These are phyloP conservation scores for human DNA, from an alignment of 2,113 vertebrate species.

Conservation along the genomic window GRCh38 chr12:98832501-98833000, in stretches of 20 bases:
- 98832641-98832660: not conserved
- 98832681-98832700: not conserved
- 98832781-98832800: not conserved
- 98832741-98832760: rapidly evolving
- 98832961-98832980: not conserved
- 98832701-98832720: not conserved
- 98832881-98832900: not conserved
- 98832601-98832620: not conserved
- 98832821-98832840: not conserved
- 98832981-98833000: no score
- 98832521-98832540: not conserved
- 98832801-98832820: not conserved
- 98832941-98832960: not conserved
- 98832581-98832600: not conserved
- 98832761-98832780: no score
- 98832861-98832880: not conserved
- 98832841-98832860: not conserved
- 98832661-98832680: not conserved
- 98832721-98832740: not conserved
- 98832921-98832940: not conserved
- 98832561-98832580: not conserved
- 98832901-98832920: not conserved
- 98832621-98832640: not conserved
- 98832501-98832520: not conserved
- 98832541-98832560: not conserved